These are phyloP conservation scores for Raja brachyura DNA, from an alignment of 2,113 vertebrate species.

Conservation along the genomic window DNA sequence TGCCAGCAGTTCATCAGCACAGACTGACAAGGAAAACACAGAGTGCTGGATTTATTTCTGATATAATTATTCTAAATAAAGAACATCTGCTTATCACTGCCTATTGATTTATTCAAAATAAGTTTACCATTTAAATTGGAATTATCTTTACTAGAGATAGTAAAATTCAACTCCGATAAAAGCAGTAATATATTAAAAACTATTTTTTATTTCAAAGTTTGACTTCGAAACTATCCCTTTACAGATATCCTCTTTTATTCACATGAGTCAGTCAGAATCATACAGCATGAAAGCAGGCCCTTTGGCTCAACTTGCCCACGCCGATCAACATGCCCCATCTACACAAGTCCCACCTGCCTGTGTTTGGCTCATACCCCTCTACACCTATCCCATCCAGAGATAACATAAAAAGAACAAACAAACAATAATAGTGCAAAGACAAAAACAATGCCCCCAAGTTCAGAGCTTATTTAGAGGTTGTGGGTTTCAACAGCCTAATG, in stretches of 20 bases:
- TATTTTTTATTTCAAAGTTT: neutral
- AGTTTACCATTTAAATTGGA: neutral
- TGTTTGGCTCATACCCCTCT: no score
- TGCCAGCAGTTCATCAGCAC: neutral
- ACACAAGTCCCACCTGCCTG: no score
- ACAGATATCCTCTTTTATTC: neutral
- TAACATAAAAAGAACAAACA: no score
- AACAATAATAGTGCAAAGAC: no score
- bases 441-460: no score
- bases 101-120: slow-evolving; percentile 28
- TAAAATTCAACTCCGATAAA: neutral
- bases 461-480: no score
- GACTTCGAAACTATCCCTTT: neutral
- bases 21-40: neutral
- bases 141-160: neutral
- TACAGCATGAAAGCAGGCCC: no score
- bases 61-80: neutral
- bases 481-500: no score
- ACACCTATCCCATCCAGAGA: no score
- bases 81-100: slow-evolving; percentile 15
- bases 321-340: no score
- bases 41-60: slow-evolving; percentile 19
- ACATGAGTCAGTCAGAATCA: no score
- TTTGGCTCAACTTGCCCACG: no score
- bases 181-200: neutral